Percentiles rank a stretch among this genome's conserved stretches.
Evolutionary conservation across 2,113 vertebrate species (phyloP).

Genomic region (Epinephelus fuscoguttatus): DNA sequence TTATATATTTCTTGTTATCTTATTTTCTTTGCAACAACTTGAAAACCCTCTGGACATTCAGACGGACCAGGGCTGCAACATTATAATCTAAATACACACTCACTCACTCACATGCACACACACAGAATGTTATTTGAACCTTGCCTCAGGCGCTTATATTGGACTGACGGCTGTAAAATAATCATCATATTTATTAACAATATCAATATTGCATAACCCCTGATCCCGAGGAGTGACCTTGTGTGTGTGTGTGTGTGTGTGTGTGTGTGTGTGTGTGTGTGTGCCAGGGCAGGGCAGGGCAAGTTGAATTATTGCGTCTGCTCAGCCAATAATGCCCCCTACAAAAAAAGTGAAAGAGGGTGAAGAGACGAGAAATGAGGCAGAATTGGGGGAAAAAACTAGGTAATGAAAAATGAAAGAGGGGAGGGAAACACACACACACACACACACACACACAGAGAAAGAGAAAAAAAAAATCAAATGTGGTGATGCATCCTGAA

Average conservation of each 20-base stretch:
- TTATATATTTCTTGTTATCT: too few species aligned
- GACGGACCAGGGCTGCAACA: neutral
- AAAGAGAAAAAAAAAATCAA: neutral
- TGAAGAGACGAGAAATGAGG: neutral
- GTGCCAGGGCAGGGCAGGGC: neutral
- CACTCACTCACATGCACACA: neutral
- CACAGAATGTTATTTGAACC: neutral
- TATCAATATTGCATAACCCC: conserved; percentile 67
- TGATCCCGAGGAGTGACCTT: conserved; percentile 22
- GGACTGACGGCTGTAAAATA: conserved; percentile 49
- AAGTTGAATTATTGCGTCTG: conserved; percentile 29
- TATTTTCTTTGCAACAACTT: neutral
- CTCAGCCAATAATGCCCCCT: neutral
- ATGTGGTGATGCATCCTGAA: neutral
- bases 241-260: neutral
- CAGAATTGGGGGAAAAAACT: neutral
- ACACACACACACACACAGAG: neutral
- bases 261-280: neutral
- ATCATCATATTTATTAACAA: conserved; percentile 72
- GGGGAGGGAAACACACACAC: neutral
- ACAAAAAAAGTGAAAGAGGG: neutral
- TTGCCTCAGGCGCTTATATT: conserved; percentile 38
- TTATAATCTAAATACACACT: neutral
- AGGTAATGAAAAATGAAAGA: neutral
- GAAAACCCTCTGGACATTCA: neutral